Evolutionary conservation across 2,888 invertebrate species (phyloP).

Genomic region (Hemistola chrysoprasaria): DNA sequence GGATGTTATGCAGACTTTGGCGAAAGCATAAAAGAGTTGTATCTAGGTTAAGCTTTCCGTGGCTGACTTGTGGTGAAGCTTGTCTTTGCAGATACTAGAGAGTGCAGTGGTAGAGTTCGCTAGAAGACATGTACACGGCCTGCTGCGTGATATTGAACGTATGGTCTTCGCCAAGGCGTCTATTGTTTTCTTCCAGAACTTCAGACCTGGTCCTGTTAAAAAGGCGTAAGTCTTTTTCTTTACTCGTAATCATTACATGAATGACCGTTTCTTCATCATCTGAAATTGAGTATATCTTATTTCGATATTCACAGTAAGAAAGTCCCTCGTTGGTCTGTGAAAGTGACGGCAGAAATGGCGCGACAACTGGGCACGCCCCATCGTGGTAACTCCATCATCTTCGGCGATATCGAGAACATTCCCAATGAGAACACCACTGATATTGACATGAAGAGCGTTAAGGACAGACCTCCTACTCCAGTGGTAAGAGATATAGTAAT

Average conservation of each 20-base stretch:
- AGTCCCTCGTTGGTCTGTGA: conserved; percentile 52
- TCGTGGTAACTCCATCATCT: conserved; percentile 39
- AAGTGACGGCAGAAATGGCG: conserved; percentile 49
- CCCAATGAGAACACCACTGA: conserved; percentile 41
- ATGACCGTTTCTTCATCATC: no score
- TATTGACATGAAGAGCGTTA: conserved; percentile 56
- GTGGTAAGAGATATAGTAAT: conserved; percentile 56
- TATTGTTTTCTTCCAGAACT: conserved; percentile 55
- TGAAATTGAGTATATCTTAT: no score
- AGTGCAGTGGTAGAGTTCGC: conserved; percentile 59
- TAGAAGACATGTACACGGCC: conserved; percentile 55
- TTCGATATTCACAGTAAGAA: conserved; percentile 30
- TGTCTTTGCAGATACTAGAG: conserved; percentile 53
- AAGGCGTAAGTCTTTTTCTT: conserved; percentile 46
- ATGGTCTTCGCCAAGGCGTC: conserved; percentile 48
- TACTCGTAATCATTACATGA: no score
- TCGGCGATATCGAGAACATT: conserved; percentile 55
- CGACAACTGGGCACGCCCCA: conserved; percentile 35
- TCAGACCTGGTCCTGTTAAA: conserved; percentile 35
- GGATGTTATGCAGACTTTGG: no score
- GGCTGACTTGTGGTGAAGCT: no score
- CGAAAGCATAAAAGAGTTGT: no score
- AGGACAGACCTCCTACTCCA: conserved; percentile 63
- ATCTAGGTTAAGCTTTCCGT: no score
- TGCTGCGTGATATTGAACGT: conserved; percentile 56